Evolutionary conservation across 2,797 vertebrate species (phyloP).

Genomic region (Propithecus deckenii): DNA sequence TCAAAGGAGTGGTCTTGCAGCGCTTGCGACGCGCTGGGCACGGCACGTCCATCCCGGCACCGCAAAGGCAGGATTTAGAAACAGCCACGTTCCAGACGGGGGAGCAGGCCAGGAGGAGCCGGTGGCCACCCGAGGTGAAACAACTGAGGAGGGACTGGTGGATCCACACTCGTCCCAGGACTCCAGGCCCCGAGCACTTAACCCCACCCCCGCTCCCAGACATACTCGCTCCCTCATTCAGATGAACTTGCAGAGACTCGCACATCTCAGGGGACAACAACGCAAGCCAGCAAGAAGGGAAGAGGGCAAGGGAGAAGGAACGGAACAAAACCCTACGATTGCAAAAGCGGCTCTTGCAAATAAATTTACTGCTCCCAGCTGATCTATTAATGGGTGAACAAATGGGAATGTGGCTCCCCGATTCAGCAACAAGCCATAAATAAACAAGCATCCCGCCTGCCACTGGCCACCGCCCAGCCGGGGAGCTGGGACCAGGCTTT

Average conservation of each 20-base stretch:
- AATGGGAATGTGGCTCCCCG: background rate
- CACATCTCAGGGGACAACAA: background rate
- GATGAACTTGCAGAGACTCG: background rate
- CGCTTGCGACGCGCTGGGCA: rapidly evolving
- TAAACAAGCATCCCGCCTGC: background rate
- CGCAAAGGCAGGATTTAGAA: rapidly evolving
- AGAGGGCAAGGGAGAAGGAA: background rate
- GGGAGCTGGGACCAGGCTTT: background rate
- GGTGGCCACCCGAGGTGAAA: background rate
- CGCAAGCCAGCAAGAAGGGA: background rate
- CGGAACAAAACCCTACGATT: background rate
- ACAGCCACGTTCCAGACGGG: background rate
- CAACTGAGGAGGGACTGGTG: rapidly evolving
- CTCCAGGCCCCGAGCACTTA: background rate
- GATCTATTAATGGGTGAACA: background rate
- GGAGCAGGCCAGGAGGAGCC: background rate
- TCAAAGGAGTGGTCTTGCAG: background rate
- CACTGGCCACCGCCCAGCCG: background rate
- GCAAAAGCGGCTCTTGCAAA: background rate
- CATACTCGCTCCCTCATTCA: background rate
- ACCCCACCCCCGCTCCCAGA: background rate
- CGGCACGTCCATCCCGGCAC: rapidly evolving
- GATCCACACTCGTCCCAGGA: rapidly evolving
- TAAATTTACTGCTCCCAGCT: constrained; percentile 39
- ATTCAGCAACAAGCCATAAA: background rate